phyloP scores from a whole-genome alignment of 2,113 vertebrate species.

The Eurypyga helias region DNA sequence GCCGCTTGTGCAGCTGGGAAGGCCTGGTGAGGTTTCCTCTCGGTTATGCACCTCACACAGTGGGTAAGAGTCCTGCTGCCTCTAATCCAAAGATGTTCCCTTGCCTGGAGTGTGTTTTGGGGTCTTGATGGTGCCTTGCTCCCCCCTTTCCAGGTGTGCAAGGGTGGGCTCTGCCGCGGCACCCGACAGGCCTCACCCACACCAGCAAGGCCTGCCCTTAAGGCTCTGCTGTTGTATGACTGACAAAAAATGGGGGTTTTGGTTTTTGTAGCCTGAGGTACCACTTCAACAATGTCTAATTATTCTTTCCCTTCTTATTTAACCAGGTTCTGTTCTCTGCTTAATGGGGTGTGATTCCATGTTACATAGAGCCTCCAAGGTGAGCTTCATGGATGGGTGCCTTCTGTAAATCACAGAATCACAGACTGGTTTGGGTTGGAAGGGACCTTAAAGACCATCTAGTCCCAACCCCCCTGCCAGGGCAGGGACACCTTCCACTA shows the following conservation, averaged over 20 bases:
- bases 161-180: not conserved
- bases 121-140: not conserved
- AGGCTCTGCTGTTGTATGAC: not conserved
- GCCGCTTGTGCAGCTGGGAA: not conserved
- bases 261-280: not conserved
- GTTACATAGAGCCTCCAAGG: not conserved
- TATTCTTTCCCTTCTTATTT: not conserved
- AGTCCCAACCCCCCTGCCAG: too few relatives aligned
- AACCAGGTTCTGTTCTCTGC: not conserved
- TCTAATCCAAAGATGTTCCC: not conserved
- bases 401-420: not conserved
- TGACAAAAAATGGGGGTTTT: not conserved
- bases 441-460: too few relatives aligned
- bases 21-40: not conserved
- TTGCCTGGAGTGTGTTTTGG: not conserved
- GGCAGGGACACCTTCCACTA: too few relatives aligned
- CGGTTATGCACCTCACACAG: fast-evolving
- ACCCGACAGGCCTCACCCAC: fast-evolving
- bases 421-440: too few relatives aligned
- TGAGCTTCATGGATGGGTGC: not conserved
- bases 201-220: not conserved
- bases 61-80: not conserved
- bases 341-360: not conserved
- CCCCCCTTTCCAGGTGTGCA: not conserved
- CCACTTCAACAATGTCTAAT: not conserved